Evolutionary conservation across 1,140 invertebrate genomes (phyloP).

Genomic region (Scaptomyza pallida): DNA sequence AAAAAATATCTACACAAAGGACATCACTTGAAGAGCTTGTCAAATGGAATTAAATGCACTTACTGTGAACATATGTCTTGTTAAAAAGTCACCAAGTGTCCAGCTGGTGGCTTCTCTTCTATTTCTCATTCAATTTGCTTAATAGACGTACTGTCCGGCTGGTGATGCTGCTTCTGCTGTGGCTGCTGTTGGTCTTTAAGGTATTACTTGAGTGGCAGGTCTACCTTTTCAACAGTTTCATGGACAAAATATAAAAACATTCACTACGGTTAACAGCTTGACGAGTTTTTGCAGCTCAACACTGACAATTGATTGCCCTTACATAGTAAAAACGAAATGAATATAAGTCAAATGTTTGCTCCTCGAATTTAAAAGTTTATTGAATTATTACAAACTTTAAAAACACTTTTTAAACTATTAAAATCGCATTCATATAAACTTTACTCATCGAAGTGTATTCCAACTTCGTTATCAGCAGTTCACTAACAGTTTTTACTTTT

Average conservation of each 20-base stretch:
- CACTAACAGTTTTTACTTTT: conserved; percentile 40
- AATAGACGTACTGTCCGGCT: conserved; percentile 14
- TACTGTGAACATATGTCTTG: conserved; percentile 21
- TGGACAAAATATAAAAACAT: conserved; percentile 7
- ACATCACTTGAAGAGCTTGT: neutral
- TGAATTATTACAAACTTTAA: too few relatives aligned
- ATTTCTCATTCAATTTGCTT: conserved; percentile 41
- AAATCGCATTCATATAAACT: too few relatives aligned
- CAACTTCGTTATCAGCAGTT: conserved; percentile 27
- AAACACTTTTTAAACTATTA: too few relatives aligned
- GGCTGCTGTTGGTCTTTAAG: neutral
- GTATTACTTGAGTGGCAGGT: conserved; percentile 16
- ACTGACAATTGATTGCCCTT: neutral
- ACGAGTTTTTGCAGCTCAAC: neutral
- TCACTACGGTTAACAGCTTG: neutral
- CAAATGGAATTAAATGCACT: conserved; percentile 34
- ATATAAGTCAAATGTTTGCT: too few relatives aligned
- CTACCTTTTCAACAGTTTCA: conserved; percentile 24
- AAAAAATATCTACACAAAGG: neutral
- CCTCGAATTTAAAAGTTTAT: too few relatives aligned
- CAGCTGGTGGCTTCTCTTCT: conserved; percentile 1
- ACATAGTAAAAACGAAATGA: too few relatives aligned
- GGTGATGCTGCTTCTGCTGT: too few relatives aligned
- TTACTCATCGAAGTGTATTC: conserved; percentile 47
- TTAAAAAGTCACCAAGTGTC: conserved; percentile 6